Percentiles rank a stretch among this genome's conserved stretches.
These are phyloP conservation scores for Eupithecia subfuscata DNA, from an alignment of 2,888 invertebrate genomes.

Conservation along the genomic window DNA sequence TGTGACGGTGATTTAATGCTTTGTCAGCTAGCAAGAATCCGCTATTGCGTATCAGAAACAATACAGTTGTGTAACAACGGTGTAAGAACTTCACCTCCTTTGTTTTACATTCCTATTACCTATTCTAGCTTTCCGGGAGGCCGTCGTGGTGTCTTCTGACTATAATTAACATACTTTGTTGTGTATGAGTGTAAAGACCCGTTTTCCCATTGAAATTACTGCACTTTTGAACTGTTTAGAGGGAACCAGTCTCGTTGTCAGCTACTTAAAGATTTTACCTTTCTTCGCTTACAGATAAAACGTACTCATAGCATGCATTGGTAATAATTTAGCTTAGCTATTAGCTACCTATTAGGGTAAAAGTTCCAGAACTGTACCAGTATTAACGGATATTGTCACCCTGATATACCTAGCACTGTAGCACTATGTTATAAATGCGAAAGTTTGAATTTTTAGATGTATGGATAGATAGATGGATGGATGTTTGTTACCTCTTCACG, in stretches of 20 bases:
- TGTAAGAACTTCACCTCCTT: slow-evolving; percentile 28
- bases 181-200: slow-evolving; percentile 9
- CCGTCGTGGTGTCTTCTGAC: slow-evolving; percentile 15
- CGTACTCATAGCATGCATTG: too few relatives aligned
- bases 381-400: too few relatives aligned
- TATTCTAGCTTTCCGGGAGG: slow-evolving; percentile 16
- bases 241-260: neutral
- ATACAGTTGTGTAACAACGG: slow-evolving; percentile 33
- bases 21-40: slow-evolving; percentile 34
- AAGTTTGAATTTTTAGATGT: too few relatives aligned
- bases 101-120: slow-evolving; percentile 26
- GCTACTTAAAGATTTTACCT: neutral
- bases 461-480: too few relatives aligned
- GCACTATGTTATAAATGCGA: too few relatives aligned
- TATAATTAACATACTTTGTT: slow-evolving; percentile 13
- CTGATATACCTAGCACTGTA: too few relatives aligned
- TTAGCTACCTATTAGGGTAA: too few relatives aligned
- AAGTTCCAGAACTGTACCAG: too few relatives aligned
- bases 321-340: too few relatives aligned
- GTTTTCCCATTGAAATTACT: slow-evolving; percentile 1
- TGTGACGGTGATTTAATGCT: slow-evolving; percentile 35
- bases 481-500: too few relatives aligned
- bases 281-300: neutral
- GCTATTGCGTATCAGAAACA: slow-evolving; percentile 34
- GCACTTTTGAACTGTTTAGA: slow-evolving; percentile 1